phyloP scores from a whole-genome alignment of 2,888 invertebrate species.

The Thecophora atra region DNA sequence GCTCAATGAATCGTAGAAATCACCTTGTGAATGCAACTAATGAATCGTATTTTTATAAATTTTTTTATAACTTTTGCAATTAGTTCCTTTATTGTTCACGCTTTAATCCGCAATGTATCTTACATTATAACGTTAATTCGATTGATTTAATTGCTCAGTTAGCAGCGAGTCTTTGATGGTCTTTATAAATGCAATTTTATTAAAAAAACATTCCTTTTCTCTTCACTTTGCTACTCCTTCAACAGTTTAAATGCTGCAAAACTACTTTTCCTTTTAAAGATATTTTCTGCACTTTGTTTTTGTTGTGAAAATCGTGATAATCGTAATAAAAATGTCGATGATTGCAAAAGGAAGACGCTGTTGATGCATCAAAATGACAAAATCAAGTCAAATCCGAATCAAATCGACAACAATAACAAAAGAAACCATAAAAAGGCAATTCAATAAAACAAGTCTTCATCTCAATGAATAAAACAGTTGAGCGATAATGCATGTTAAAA shows the following conservation, averaged over 20 bases:
- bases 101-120: too few species aligned
- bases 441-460: background rate
- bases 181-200: too few species aligned
- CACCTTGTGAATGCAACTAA: too few species aligned
- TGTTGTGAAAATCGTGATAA: background rate
- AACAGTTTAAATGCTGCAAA: conserved; percentile 29
- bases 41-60: too few species aligned
- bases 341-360: background rate
- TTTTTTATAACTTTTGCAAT: too few species aligned
- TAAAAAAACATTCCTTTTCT: background rate
- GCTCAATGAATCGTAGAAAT: too few species aligned
- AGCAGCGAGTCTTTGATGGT: too few species aligned
- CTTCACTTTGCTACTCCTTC: conserved; percentile 2
- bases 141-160: too few species aligned
- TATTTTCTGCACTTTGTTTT: conserved; percentile 38
- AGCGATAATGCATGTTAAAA: background rate
- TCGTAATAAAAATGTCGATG: background rate
- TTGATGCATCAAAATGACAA: background rate
- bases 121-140: too few species aligned
- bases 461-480: background rate
- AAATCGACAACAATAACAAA: too few species aligned
- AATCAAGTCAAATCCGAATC: background rate
- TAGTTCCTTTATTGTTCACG: too few species aligned
- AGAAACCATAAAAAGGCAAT: too few species aligned
- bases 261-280: conserved; percentile 44